Conservation (phyloP, 2,888 invertebrate genomes). For the Meta bourneti region DNA sequence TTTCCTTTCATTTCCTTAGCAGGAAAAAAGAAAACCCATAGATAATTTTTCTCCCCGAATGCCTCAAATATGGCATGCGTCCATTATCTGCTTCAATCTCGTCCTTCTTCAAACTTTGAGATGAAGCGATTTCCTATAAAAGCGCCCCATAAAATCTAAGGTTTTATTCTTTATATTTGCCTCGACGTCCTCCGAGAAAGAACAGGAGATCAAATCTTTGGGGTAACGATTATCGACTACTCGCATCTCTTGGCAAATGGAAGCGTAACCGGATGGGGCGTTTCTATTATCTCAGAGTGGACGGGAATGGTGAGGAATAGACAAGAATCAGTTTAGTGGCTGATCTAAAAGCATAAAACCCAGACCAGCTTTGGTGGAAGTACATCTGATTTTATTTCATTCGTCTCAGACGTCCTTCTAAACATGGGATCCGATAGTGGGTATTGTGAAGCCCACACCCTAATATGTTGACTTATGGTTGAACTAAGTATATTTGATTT, state of each 20-base stretch:
- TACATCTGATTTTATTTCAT: not conserved
- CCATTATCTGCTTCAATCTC: constrained; percentile 18
- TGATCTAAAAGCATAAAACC: not conserved
- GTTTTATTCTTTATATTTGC: not conserved
- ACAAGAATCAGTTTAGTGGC: constrained; percentile 24
- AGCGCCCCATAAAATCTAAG: not conserved
- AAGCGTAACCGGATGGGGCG: constrained; percentile 8
- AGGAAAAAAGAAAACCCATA: not conserved
- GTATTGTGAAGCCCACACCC: too few species aligned
- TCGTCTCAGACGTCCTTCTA: too few species aligned
- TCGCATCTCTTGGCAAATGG: constrained; percentile 37
- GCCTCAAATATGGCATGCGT: not conserved
- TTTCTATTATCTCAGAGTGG: not conserved
- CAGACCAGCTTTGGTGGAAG: not conserved
- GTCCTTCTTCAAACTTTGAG: not conserved
- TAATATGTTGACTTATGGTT: too few species aligned
- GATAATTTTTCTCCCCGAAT: not conserved
- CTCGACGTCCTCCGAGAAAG: not conserved
- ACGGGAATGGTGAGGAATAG: not conserved
- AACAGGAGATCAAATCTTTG: constrained; percentile 23
- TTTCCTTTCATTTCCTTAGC: not conserved
- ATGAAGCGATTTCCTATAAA: constrained; percentile 13
- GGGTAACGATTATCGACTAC: constrained; percentile 41
- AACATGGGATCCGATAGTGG: too few species aligned
- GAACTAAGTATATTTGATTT: too few species aligned